Conservation (phyloP, 2,797 vertebrate species). For the Propithecus deckenii region DNA sequence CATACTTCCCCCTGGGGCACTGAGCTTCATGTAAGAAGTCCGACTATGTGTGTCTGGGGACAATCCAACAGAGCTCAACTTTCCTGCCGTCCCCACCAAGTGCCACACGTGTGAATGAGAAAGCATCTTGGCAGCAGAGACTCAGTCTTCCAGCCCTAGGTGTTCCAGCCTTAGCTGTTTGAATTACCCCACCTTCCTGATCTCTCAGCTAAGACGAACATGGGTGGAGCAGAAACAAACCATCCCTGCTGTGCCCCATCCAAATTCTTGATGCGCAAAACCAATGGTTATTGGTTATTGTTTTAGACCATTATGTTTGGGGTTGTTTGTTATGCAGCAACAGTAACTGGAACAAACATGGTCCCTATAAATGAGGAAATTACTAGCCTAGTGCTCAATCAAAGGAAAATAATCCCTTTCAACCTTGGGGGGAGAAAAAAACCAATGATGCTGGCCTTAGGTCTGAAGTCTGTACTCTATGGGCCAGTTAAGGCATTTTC, state of each 20-base stretch:
- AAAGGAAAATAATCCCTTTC: background rate
- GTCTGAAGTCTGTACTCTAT: background rate
- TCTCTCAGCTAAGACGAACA: background rate
- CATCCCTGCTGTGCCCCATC: background rate
- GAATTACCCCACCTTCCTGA: background rate
- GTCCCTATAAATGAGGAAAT: background rate
- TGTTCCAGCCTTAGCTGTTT: background rate
- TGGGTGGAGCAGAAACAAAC: background rate
- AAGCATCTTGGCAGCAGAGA: background rate
- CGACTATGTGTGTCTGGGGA: background rate
- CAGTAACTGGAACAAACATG: background rate
- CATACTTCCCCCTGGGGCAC: no score
- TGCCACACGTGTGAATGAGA: background rate
- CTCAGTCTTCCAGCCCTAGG: background rate
- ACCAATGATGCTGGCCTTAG: background rate
- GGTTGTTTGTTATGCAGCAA: background rate
- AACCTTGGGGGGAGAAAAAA: background rate
- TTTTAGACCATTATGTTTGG: background rate
- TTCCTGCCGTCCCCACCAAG: background rate
- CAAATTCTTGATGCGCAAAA: background rate
- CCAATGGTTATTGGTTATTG: background rate
- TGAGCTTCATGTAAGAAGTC: background rate
- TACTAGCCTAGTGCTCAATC: background rate
- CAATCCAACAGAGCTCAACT: background rate
- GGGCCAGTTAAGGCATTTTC: background rate